Conservation (phyloP, 2,888 invertebrate species). For the Perizoma flavofasciatum region DNA sequence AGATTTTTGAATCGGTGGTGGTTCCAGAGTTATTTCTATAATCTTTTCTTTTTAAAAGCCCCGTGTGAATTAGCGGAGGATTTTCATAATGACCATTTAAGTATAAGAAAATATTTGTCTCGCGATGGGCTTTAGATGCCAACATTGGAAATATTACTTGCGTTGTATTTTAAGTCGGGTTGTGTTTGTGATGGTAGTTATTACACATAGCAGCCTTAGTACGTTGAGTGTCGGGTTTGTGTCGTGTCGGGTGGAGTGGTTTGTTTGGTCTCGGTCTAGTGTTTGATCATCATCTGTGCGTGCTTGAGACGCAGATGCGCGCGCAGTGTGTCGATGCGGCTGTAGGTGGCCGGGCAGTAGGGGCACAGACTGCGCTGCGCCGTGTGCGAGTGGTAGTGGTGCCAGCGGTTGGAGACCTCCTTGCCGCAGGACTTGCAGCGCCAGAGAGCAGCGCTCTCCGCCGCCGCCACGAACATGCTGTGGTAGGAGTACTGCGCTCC, state of each 20-base stretch:
- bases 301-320: slow-evolving; percentile 92
- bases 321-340: slow-evolving; percentile 93
- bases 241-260: not conserved
- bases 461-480: slow-evolving; percentile 91
- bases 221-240: slow-evolving; percentile 25
- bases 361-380: slow-evolving; percentile 92
- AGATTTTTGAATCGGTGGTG: too few species aligned
- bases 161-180: slow-evolving; percentile 10
- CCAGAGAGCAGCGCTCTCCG: slow-evolving; percentile 89
- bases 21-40: too few species aligned
- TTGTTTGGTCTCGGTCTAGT: slow-evolving; percentile 48
- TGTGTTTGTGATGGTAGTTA: slow-evolving; percentile 9
- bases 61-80: too few species aligned
- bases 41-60: too few species aligned
- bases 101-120: too few species aligned
- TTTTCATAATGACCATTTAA: too few species aligned
- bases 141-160: slow-evolving; percentile 2
- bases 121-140: too few species aligned
- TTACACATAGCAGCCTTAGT: too few species aligned
- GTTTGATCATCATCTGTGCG: slow-evolving; percentile 77
- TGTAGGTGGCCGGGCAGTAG: slow-evolving; percentile 93
- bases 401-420: slow-evolving; percentile 94
- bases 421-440: slow-evolving; percentile 92
- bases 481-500: slow-evolving; percentile 87
- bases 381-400: slow-evolving; percentile 93